These are phyloP conservation scores for Listrodromus nycthemerus DNA, from an alignment of 2,888 invertebrate species.

Conservation along the genomic window DNA sequence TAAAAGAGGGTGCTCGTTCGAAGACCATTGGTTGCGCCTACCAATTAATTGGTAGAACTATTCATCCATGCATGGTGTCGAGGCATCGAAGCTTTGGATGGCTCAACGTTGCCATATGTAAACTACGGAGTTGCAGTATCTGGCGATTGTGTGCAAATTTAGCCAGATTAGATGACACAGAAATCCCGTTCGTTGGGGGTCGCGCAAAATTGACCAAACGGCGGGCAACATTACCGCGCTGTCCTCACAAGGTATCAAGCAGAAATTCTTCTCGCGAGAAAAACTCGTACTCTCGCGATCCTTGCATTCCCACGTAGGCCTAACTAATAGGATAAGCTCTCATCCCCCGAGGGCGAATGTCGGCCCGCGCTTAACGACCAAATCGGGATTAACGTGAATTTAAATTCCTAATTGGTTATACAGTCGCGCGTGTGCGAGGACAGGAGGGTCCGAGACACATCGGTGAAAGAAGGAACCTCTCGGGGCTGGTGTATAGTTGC, in stretches of 20 bases:
- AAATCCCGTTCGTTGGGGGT: not conserved
- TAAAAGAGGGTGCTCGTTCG: not conserved
- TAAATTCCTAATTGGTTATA: constrained; percentile 79
- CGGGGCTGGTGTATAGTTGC: constrained; percentile 12
- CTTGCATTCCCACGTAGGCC: constrained; percentile 44
- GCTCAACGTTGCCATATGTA: not conserved
- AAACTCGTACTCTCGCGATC: constrained; percentile 20
- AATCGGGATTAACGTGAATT: constrained; percentile 76
- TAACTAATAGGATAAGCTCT: constrained; percentile 10
- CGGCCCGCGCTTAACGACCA: constrained; percentile 73
- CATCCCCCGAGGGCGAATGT: constrained; percentile 25
- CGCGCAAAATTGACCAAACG: not conserved
- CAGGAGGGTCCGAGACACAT: constrained; percentile 1
- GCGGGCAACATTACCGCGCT: not conserved
- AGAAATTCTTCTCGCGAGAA: constrained; percentile 2
- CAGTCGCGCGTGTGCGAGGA: constrained; percentile 54
- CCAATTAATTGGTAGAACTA: not conserved
- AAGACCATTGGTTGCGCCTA: not conserved
- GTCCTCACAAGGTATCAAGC: not conserved
- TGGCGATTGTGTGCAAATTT: not conserved
- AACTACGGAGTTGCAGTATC: not conserved
- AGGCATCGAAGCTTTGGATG: not conserved
- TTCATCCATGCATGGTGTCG: not conserved
- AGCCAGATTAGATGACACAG: not conserved
- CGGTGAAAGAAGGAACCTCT: constrained; percentile 25